These are phyloP conservation scores for Trachurus trachurus DNA, from an alignment of 2,797 vertebrate genomes.

Conservation along the genomic window DNA sequence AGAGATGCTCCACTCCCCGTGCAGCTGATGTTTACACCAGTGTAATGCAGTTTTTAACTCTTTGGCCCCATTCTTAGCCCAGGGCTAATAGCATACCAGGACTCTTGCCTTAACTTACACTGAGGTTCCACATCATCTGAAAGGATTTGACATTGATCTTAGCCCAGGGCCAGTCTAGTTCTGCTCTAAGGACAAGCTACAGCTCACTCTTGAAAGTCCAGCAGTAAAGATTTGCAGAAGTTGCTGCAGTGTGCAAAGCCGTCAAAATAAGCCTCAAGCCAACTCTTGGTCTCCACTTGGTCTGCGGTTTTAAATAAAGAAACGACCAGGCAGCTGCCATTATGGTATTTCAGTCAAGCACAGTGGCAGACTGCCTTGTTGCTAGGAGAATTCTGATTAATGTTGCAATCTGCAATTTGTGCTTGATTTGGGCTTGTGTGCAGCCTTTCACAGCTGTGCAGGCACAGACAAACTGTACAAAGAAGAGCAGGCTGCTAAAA, in stretches of 20 bases:
- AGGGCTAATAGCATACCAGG: constrained; percentile 37
- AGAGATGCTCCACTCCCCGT: neutral
- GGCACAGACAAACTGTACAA: constrained; percentile 24
- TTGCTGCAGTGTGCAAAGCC: constrained; percentile 37
- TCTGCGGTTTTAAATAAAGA: constrained; percentile 55
- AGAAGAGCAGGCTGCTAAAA: neutral
- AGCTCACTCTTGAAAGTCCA: constrained; percentile 29
- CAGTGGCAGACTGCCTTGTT: constrained; percentile 62
- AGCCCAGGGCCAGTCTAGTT: constrained; percentile 45
- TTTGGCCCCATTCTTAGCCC: constrained; percentile 45
- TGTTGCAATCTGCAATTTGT: constrained; percentile 65
- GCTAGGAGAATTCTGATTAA: constrained; percentile 71
- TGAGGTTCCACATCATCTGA: constrained; percentile 56
- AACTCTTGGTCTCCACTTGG: constrained; percentile 28
- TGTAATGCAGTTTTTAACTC: constrained; percentile 48
- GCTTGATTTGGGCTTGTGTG: constrained; percentile 65
- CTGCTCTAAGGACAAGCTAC: constrained; percentile 26
- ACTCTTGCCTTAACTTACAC: constrained; percentile 43
- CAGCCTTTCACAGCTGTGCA: constrained; percentile 57
- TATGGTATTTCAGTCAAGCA: constrained; percentile 47
- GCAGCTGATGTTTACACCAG: constrained; percentile 32
- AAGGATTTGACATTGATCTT: constrained; percentile 65
- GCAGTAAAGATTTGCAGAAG: constrained; percentile 44
- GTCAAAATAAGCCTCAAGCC: constrained; percentile 39
- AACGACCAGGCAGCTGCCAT: constrained; percentile 48